Evolutionary conservation across 1,140 invertebrate genomes (phyloP).

Genomic region (roundworm (Caenorhabditis elegans)): WBcel235 BX284603.4:3485501-3486000

Average conservation of each 20-base stretch:
- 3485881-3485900: constrained; percentile 9
- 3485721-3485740: background rate
- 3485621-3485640: too few species aligned
- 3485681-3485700: background rate
- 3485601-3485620: too few species aligned
- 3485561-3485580: too few species aligned
- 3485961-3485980: background rate
- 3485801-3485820: too few species aligned
- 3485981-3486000: background rate
- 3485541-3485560: too few species aligned
- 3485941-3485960: background rate
- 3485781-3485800: too few species aligned
- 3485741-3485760: constrained; percentile 15
- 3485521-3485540: too few species aligned
- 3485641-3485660: background rate
- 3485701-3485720: background rate
- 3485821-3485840: background rate
- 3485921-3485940: constrained; percentile 20
- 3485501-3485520: too few species aligned
- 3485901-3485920: background rate
- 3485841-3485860: background rate
- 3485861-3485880: constrained; percentile 28
- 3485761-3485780: background rate
- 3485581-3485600: too few species aligned
- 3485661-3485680: background rate